These are phyloP conservation scores for Apodemus speciosus DNA, from an alignment of 2,113 vertebrate genomes.

Conservation along the genomic window DNA sequence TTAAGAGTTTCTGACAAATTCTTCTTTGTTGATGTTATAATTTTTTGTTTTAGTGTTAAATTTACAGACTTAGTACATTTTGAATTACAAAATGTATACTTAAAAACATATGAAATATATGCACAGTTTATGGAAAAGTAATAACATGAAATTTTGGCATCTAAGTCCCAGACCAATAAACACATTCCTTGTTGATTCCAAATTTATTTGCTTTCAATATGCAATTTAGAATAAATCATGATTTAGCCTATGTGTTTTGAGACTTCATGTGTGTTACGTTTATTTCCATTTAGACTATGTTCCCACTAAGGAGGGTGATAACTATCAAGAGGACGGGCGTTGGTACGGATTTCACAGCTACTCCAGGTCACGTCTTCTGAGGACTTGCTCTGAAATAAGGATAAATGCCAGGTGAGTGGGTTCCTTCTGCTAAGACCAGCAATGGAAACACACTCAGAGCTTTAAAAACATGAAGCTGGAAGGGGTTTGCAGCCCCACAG, in stretches of 20 bases:
- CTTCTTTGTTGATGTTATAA: slow-evolving; percentile 24
- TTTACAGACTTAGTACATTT: neutral
- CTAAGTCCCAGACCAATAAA: slow-evolving; percentile 37
- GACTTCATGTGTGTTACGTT: neutral
- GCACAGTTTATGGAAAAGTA: slow-evolving; percentile 3
- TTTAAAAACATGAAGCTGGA: neutral
- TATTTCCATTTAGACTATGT: slow-evolving; percentile 24
- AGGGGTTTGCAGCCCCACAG: no score
- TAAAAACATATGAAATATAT: neutral
- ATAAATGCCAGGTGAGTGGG: neutral
- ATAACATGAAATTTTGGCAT: slow-evolving; percentile 53
- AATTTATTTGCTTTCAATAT: slow-evolving; percentile 18
- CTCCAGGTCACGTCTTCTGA: neutral
- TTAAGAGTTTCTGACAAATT: slow-evolving; percentile 69
- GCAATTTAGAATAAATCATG: slow-evolving; percentile 28
- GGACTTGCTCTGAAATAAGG: neutral
- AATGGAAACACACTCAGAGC: neutral
- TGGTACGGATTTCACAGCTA: neutral
- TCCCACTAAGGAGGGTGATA: neutral
- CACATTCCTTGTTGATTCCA: neutral
- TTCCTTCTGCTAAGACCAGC: neutral
- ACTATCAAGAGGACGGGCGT: neutral
- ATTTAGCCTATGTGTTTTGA: neutral
- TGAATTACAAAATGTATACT: neutral
- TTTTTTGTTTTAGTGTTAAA: neutral